Evolutionary conservation across 2,888 invertebrate species (phyloP).

Genomic region (Ditula angustiorana): DNA sequence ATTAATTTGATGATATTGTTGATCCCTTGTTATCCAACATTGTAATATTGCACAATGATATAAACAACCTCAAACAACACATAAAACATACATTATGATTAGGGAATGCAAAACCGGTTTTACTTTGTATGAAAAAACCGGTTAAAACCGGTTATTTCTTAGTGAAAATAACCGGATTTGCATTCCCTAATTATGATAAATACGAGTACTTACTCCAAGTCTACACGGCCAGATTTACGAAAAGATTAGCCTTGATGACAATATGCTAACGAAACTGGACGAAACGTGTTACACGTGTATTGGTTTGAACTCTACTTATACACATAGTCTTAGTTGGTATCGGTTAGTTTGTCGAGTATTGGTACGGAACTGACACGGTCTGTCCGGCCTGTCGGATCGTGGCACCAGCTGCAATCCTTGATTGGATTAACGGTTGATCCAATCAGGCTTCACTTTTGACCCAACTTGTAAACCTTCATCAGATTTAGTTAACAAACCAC

Average conservation of each 20-base stretch:
- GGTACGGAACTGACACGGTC: slow-evolving; percentile 7
- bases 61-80: background rate
- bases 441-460: slow-evolving; percentile 13
- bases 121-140: no score
- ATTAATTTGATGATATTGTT: background rate
- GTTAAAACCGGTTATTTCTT: no score
- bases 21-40: background rate
- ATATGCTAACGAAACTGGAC: no score
- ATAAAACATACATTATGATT: no score
- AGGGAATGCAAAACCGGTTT: no score
- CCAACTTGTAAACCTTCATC: background rate
- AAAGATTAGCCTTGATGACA: no score
- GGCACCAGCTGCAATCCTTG: slow-evolving; percentile 16
- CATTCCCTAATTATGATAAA: no score
- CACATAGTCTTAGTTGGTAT: background rate
- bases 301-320: background rate
- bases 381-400: background rate
- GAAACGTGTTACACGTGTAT: background rate
- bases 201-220: no score
- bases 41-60: background rate
- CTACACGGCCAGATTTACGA: no score
- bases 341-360: slow-evolving; percentile 1
- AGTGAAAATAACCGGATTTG: no score
- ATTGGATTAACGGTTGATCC: slow-evolving; percentile 32
- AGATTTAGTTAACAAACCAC: background rate